Base-by-base conservation (phyloP, 2,113 vertebrate species). In the Thunnus thynnus region DNA sequence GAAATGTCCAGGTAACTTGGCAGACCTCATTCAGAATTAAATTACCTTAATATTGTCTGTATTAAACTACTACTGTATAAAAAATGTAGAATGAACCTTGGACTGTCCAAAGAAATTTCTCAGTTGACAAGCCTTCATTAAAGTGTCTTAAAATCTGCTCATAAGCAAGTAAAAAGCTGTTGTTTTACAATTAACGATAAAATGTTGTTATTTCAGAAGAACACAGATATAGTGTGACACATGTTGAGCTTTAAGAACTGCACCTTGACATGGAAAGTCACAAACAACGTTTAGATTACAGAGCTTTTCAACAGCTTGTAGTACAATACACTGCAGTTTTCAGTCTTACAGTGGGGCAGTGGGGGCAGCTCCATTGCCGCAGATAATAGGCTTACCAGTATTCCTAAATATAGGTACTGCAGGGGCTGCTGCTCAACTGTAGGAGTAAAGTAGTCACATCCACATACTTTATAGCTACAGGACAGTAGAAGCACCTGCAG, bases 381-480 rank as follows among this genome's bases (percentile, higher is more conserved):
- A 56, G 86, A 90, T 93, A 91, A 94, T 89, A 86, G 83, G 86
- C 87, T 94, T 93, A 91, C 50, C 27, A 78, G 41, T 16, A 54
- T 50, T 73, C 63, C 90, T 93, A 94, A 88, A 86, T 92, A 91
- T 92, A 93, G 90, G 62, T 58, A 27, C 55, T 76, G 60, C 13
- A 77, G 82, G 73, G 90, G 72, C 80, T 86, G 76, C 77, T 47
- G 68, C 30, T 82, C 63, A 41, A 13, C 79, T 67, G 65, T 83
- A 64, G 20, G 70, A 60, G 48, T 56, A 71, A 79, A 61, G 50
- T 48, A 76, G 20, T 52, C 65, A 56, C 11, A 63, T 81, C 57
- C 25, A 78, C 62, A 70, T 17, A 20, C 51, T 68, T 58, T 20
- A 25, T 20, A 32, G 13, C 50, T 77, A 10, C 20, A 58, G 60